These are phyloP conservation scores for Drosophila virilis DNA, from an alignment of 1,140 invertebrate genomes.

Conservation along the genomic window DNA sequence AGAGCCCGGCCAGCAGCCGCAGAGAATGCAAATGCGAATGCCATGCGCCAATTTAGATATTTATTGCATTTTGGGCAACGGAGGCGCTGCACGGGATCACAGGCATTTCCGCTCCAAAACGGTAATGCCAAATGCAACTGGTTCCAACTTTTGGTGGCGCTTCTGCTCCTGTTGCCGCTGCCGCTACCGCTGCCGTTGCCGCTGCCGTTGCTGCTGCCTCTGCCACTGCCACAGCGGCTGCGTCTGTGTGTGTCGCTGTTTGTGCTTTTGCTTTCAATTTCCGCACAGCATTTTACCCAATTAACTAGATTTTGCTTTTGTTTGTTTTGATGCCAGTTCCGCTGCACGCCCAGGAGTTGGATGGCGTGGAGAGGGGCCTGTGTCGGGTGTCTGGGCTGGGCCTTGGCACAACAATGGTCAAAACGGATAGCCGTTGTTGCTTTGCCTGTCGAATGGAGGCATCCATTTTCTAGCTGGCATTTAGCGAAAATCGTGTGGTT, in stretches of 20 bases:
- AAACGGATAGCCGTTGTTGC: slow-evolving; percentile 17
- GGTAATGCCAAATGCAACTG: slow-evolving; percentile 30
- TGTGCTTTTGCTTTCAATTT: slow-evolving; percentile 75
- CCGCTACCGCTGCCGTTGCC: no score
- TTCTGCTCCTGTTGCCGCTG: slow-evolving; percentile 3
- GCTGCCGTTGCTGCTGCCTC: neutral
- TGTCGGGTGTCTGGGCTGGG: slow-evolving; percentile 8
- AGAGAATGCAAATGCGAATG: slow-evolving; percentile 17
- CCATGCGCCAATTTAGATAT: slow-evolving; percentile 63
- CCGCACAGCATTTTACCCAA: slow-evolving; percentile 75
- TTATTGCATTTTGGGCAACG: slow-evolving; percentile 63
- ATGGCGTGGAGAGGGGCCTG: neutral
- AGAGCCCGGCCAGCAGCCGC: slow-evolving; percentile 19
- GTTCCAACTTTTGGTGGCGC: slow-evolving; percentile 31
- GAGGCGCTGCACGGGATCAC: slow-evolving; percentile 16
- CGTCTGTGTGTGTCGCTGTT: slow-evolving; percentile 12
- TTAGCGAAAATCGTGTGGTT: slow-evolving; percentile 68
- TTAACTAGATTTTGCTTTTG: slow-evolving; percentile 76
- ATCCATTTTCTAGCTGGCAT: slow-evolving; percentile 53
- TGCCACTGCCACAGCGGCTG: neutral
- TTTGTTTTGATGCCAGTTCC: slow-evolving; percentile 56
- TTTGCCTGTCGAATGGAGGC: slow-evolving; percentile 16
- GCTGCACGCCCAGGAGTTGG: slow-evolving; percentile 8
- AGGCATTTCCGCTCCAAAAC: slow-evolving; percentile 40
- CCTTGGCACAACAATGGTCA: slow-evolving; percentile 31